These are phyloP conservation scores for Cavia aperea DNA, from an alignment of 2,113 vertebrate species.

Conservation along the genomic window DNA sequence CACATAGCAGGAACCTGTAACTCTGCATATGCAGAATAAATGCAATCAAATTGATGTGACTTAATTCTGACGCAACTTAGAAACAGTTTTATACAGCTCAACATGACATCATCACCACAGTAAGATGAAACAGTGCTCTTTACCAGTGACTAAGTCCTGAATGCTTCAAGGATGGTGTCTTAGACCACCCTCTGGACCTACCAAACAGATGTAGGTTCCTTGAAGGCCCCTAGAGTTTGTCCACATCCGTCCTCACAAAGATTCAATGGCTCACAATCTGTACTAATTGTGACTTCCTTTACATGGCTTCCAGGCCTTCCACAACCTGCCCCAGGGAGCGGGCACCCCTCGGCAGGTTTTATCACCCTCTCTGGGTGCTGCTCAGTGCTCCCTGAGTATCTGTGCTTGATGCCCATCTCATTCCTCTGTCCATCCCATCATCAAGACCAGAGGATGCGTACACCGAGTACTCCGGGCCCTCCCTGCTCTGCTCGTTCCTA, in stretches of 20 bases:
- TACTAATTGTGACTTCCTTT: background rate
- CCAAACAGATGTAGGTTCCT: background rate
- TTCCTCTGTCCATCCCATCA: background rate
- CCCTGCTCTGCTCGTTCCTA: background rate
- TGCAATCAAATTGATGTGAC: background rate
- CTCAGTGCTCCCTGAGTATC: rapidly evolving
- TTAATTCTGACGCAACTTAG: background rate
- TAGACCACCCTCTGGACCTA: background rate
- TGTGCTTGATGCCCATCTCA: background rate
- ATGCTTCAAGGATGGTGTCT: background rate
- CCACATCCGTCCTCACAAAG: background rate
- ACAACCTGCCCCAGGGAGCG: background rate
- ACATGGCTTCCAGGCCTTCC: background rate
- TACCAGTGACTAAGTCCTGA: background rate
- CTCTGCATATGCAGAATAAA: background rate
- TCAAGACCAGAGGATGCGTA: background rate
- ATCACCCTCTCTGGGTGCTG: rapidly evolving
- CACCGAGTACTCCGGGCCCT: background rate
- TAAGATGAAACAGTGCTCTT: background rate
- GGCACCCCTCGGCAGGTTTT: rapidly evolving
- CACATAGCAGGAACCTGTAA: background rate
- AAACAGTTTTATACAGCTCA: background rate
- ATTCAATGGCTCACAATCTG: background rate
- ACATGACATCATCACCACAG: background rate
- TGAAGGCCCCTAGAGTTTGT: background rate